phyloP scores from a whole-genome alignment of 2,888 invertebrate genomes.

The Pristionchus mayeri region DNA sequence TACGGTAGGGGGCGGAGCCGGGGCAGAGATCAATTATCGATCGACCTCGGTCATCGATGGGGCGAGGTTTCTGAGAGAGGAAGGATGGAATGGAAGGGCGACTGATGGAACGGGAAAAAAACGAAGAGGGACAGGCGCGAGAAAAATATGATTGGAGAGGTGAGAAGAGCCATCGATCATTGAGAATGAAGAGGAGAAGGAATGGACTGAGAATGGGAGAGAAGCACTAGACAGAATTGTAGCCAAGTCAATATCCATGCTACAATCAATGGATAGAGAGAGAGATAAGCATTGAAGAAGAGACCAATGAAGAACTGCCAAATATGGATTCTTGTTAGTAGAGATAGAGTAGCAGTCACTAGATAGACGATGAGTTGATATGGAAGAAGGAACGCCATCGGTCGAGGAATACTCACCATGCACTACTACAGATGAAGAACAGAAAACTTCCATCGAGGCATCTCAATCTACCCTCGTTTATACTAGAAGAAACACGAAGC shows the following conservation, averaged over 20 bases:
- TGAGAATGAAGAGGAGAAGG: background rate
- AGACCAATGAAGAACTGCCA: too few relatives aligned
- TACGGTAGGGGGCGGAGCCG: constrained; percentile 42
- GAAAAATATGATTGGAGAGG: constrained; percentile 26
- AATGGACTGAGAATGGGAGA: background rate
- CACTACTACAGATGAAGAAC: too few relatives aligned
- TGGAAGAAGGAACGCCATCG: background rate
- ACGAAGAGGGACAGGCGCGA: background rate
- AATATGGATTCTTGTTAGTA: too few relatives aligned
- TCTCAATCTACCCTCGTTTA: constrained; percentile 43
- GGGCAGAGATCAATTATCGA: constrained; percentile 16
- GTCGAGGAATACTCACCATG: background rate
- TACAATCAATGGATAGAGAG: too few relatives aligned
- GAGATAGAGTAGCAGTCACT: too few relatives aligned
- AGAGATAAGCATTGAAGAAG: too few relatives aligned
- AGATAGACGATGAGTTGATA: too few relatives aligned
- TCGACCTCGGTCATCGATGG: constrained; percentile 8
- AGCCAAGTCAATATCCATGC: too few relatives aligned
- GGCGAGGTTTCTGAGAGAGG: background rate
- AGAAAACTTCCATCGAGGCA: too few relatives aligned
- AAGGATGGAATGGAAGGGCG: background rate
- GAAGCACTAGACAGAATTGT: too few relatives aligned
- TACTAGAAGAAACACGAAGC: background rate
- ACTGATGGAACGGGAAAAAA: constrained; percentile 29
- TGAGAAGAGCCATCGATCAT: constrained; percentile 14